Percentiles rank a stretch among this genome's conserved stretches.
Conservation (phyloP, 2,888 invertebrate genomes). For the Parnassius mnemosyne region DNA sequence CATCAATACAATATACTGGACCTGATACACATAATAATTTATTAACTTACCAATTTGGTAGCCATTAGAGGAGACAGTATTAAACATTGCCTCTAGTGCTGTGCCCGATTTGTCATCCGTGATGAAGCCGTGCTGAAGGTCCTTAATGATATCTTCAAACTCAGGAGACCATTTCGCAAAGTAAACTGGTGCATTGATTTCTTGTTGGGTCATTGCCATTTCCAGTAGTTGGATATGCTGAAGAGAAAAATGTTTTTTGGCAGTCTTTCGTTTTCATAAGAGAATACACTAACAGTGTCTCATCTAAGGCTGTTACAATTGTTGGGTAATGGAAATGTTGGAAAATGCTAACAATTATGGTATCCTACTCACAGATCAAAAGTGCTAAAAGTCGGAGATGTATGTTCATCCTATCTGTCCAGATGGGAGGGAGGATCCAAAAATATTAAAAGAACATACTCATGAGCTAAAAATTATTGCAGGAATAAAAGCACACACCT, state of each 20-base stretch:
- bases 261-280: background rate
- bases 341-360: too few species aligned
- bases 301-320: background rate
- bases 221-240: slow-evolving; percentile 90
- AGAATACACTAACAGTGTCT: background rate
- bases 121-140: slow-evolving; percentile 85
- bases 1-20: too few species aligned
- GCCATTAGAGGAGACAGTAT: slow-evolving; percentile 95
- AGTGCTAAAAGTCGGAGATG: too few species aligned
- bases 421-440: too few species aligned
- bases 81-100: slow-evolving; percentile 90
- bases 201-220: slow-evolving; percentile 89
- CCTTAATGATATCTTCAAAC: slow-evolving; percentile 86
- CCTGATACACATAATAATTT: background rate
- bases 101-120: slow-evolving; percentile 86
- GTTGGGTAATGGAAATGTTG: too few species aligned
- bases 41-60: slow-evolving; percentile 86
- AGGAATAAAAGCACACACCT: too few species aligned
- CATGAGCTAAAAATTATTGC: too few species aligned
- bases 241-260: background rate
- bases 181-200: slow-evolving; percentile 92
- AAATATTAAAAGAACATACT: too few species aligned
- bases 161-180: slow-evolving; percentile 89
- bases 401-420: too few species aligned
- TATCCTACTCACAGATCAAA: too few species aligned